Evolutionary conservation across 2,797 vertebrate species (phyloP), one percentile per base, ranked within the genome.

Genomic region (Molossus alvarezi): DNA sequence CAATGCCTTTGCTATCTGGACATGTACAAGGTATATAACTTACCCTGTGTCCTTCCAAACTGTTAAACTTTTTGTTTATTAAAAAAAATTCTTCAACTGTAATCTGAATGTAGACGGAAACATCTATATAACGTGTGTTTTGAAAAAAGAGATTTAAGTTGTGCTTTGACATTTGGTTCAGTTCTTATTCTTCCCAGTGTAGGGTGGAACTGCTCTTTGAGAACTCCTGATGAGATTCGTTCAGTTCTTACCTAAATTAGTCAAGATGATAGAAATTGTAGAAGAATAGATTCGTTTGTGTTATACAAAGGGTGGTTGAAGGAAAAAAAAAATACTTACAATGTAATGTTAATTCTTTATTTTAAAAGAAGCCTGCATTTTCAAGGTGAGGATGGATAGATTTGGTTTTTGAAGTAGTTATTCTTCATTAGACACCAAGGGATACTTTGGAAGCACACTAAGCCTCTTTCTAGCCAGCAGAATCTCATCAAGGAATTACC

Each of bases 21-120:
- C 57, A 57, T 76, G 17, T 80, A 64, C 15, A 64, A 80, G 69
- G 95, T 94, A 37, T 23, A n/a, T 93, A 94, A 90, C 55, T 80
- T 93, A 90, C 53, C 20, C 7, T 58, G 9, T 37, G 33, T 37
- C 33, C 25, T 96, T 95, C 86, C 75, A 85, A 69, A 62, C 15
- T 33, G 51, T 82, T 91, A 55, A 90, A n/a, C 53, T 69, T 76
- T 88, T 57, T 85, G 27, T 37, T 75, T 80, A 58, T 97, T 95
- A 86, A 96, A 58, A 58, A 73, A 37, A 33, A 95, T 96, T 96
- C 85, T 94, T 82, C 21, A 58, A 41, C 45, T 77, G 21, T 83
- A 62, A 48, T 90, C 81, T 92, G 81, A 64, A 91, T 96, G 90
- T 96, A 83, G 65, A 91, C n/a, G 53, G 88, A 2, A 95, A 96